These are phyloP conservation scores for Polyergus mexicanus DNA, from an alignment of 1,140 invertebrate species.

Conservation along the genomic window DNA sequence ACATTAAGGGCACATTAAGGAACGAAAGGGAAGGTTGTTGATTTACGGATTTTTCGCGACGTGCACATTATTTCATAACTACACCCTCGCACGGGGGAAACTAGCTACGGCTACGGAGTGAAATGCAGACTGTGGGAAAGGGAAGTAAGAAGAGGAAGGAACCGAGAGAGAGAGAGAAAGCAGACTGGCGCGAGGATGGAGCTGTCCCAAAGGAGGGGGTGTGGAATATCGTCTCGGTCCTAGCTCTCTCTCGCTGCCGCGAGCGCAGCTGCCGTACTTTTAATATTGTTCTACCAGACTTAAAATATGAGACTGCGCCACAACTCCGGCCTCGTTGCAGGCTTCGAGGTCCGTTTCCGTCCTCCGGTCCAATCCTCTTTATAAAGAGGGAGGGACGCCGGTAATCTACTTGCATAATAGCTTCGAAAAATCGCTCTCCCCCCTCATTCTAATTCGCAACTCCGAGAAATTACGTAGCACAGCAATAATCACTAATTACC, in stretches of 20 bases:
- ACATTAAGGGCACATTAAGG: conserved; percentile 41
- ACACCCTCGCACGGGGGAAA: conserved; percentile 30
- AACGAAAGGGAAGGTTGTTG: conserved; percentile 52
- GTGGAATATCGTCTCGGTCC: conserved; percentile 71
- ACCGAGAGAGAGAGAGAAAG: conserved; percentile 41
- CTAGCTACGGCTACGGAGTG: conserved; percentile 62
- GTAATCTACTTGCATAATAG: conserved; percentile 75
- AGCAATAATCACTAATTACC: conserved; percentile 73
- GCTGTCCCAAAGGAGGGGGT: conserved; percentile 74
- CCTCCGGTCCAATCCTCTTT: conserved; percentile 69
- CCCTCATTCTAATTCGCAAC: conserved; percentile 35
- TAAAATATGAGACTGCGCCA: conserved; percentile 83
- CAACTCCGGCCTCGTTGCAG: conserved; percentile 70
- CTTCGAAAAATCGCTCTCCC: conserved; percentile 54
- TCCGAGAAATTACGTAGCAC: conserved; percentile 60
- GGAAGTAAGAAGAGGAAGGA: conserved; percentile 68
- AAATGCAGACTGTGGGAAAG: conserved; percentile 29
- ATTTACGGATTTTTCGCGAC: conserved; percentile 58
- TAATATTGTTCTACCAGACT: conserved; percentile 83
- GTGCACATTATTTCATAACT: conserved; percentile 64
- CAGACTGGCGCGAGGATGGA: conserved; percentile 74
- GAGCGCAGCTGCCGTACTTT: conserved; percentile 83
- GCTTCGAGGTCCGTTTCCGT: conserved; percentile 71
- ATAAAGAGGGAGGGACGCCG: conserved; percentile 48
- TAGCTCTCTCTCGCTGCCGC: conserved; percentile 57